These are phyloP conservation scores for Pterophyllum scalare DNA, from an alignment of 2,113 vertebrate species.

Conservation along the genomic window DNA sequence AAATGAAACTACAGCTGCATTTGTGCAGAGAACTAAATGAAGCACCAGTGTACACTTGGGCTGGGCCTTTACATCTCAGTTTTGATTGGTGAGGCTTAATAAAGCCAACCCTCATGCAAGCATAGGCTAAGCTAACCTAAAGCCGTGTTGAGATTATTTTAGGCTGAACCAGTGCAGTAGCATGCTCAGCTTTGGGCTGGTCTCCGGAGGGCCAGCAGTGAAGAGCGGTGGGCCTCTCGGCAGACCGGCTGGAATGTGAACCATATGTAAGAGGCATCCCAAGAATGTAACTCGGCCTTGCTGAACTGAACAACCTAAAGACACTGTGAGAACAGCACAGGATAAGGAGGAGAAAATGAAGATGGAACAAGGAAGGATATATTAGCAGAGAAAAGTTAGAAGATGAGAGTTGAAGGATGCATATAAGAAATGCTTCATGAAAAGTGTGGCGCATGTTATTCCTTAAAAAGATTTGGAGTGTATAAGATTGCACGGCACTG, in stretches of 20 bases:
- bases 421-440: background rate
- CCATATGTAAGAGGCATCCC: constrained; percentile 96
- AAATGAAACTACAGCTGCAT: background rate
- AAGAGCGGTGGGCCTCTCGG: constrained; percentile 81
- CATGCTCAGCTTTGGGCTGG: constrained; percentile 62
- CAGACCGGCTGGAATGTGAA: constrained; percentile 94
- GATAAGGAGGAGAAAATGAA: constrained; percentile 45
- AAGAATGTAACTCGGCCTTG: constrained; percentile 90
- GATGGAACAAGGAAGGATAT: constrained; percentile 16
- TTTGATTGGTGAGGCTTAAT: constrained; percentile 28
- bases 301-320: constrained; percentile 82
- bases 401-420: background rate
- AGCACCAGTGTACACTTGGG: constrained; percentile 55
- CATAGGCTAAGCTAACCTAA: constrained; percentile 15
- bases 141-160: constrained; percentile 51
- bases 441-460: background rate
- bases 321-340: constrained; percentile 51
- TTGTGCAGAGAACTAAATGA: constrained; percentile 7
- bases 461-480: background rate
- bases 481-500: background rate
- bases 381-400: background rate
- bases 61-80: constrained; percentile 29
- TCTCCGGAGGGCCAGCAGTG: constrained; percentile 76
- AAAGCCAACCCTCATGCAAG: constrained; percentile 6
- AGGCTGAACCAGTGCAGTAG: constrained; percentile 76